Evolutionary conservation across 2,888 invertebrate species (phyloP), one percentile per base, ranked within the genome.

Genomic region (Drosophila fulvimacula): DNA sequence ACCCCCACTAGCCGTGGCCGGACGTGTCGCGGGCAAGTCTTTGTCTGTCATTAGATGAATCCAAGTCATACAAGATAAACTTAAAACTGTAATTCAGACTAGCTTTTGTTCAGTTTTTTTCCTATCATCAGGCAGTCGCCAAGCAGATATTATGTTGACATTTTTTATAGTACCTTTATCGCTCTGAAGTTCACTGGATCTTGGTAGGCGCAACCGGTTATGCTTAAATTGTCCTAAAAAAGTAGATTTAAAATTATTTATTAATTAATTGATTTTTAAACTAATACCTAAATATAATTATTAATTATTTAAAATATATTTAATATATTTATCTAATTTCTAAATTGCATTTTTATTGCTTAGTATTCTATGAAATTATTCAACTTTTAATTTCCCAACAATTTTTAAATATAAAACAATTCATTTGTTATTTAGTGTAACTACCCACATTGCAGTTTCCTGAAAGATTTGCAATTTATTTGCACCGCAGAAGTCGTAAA

Each of bases 181-280:
- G 0, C 44, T 17, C 44, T 32, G 6, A 27, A 34, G 30, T 17
- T 15, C 48, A 55, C 73, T 56, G 53, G 61, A 30, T 59, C 38
- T 15, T 19, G 39, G 41, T 72, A 34, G 67, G 59, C 17, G 21
- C 69, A 79, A 57, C 72, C 61, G 65, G 69, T 46, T 79, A 39
- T 49, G 30, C 15, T 36, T 24, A 27, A 38, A 67, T 30, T 48
- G 9, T 9, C 9, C 24, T 56, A 67, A 6, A n/a, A n/a, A n/a
- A n/a, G n/a, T n/a, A n/a, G n/a, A n/a, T n/a, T n/a, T n/a, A n/a
- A n/a, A n/a, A n/a, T n/a, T n/a, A n/a, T n/a, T n/a, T n/a, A n/a
- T n/a, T n/a, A n/a, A n/a, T n/a, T n/a, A n/a, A n/a, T n/a, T n/a
- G n/a, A n/a, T n/a, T n/a, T n/a, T n/a, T n/a, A 30, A 27, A 27